A percentile compares a stretch with the other conserved stretches of the same genome.
Evolutionary conservation across 2,888 invertebrate species (phyloP).

Genomic region (Prenolepis imparis): DNA sequence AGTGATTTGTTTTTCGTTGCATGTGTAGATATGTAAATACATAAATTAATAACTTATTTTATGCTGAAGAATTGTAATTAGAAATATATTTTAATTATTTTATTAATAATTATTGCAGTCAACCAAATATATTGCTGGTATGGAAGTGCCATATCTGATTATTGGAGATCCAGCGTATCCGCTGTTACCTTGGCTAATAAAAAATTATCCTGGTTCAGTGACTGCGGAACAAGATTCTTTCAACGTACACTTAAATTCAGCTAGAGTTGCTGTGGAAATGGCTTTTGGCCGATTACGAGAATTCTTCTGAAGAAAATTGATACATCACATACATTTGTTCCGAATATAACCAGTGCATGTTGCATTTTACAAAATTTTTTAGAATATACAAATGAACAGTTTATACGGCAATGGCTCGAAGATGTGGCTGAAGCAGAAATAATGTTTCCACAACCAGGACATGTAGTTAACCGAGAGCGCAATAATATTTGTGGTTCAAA

Average conservation of each 20-base stretch:
- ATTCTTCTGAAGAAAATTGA: constrained; percentile 10
- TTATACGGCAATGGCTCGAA: background rate
- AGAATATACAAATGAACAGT: constrained; percentile 5
- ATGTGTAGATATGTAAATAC: no score
- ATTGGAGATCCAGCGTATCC: no score
- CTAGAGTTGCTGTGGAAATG: background rate
- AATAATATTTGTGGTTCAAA: background rate
- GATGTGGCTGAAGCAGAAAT: background rate
- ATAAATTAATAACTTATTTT: no score
- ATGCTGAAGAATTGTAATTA: no score
- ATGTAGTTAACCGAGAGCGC: background rate
- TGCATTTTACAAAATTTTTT: background rate
- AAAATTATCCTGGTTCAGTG: no score
- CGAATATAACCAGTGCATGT: background rate
- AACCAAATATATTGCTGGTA: no score
- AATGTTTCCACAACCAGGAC: constrained; percentile 4
- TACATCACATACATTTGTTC: background rate
- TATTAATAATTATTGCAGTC: no score
- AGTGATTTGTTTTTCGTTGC: no score
- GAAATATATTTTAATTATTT: no score
- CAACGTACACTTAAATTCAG: background rate
- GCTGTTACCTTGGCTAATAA: no score
- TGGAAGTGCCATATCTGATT: no score
- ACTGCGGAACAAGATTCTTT: no score
- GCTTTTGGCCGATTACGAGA: background rate